phyloP scores from a whole-genome alignment of 2,113 vertebrate species.

The Pachycephala philippinensis region DNA sequence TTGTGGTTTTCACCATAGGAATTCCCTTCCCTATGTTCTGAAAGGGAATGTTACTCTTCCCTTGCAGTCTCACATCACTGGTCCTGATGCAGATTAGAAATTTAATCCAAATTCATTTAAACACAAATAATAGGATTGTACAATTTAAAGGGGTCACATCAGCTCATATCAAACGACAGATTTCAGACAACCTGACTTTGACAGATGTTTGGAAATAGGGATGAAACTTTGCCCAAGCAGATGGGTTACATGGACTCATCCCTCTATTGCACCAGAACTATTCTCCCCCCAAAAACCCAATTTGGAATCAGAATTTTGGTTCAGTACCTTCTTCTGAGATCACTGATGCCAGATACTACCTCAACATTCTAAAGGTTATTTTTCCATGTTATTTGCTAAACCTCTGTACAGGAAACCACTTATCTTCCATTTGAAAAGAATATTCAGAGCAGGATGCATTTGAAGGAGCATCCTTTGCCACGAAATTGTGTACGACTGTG shows the following conservation, averaged over 20 bases:
- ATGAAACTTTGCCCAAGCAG: background rate
- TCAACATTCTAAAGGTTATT: background rate
- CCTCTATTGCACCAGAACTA: background rate
- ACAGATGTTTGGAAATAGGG: background rate
- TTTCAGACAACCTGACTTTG: background rate
- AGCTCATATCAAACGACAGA: background rate
- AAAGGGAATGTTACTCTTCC: background rate
- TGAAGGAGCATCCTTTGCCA: background rate
- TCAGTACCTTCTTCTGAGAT: background rate
- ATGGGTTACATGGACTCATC: background rate
- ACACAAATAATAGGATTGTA: background rate
- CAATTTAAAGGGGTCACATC: background rate
- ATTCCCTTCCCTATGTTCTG: background rate
- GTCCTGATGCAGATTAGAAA: background rate
- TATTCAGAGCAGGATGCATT: background rate
- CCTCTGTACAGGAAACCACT: background rate
- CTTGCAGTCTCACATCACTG: background rate
- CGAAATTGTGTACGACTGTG: rapidly evolving
- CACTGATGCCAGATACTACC: background rate
- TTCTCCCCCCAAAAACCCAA: background rate
- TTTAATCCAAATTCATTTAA: background rate
- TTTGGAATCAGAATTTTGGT: background rate
- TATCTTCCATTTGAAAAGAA: background rate
- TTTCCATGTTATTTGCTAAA: background rate
- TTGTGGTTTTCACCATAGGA: background rate